Evolutionary conservation across 2,888 invertebrate species (phyloP).

Genomic region (Melipona bicolor): DNA sequence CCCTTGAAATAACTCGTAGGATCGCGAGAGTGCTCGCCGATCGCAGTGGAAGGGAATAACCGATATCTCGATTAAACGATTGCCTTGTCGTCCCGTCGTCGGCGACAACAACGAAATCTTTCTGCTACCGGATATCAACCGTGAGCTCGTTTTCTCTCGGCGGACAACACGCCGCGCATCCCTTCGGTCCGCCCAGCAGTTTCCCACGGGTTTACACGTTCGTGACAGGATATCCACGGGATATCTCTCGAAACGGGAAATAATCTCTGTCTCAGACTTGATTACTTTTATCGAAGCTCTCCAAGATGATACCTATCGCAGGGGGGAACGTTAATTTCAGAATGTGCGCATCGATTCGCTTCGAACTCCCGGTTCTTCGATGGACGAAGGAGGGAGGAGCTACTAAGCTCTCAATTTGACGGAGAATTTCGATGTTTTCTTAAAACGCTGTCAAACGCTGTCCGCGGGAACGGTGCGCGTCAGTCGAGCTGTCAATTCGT

Average conservation of each 20-base stretch:
- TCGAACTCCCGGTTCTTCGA: neutral
- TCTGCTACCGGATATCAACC: constrained; percentile 1
- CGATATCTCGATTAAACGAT: constrained; percentile 58
- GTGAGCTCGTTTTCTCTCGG: neutral
- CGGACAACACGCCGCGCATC: neutral
- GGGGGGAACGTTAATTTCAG: neutral
- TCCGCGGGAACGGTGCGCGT: constrained; percentile 4
- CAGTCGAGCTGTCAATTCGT: constrained; percentile 15
- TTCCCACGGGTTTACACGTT: constrained; percentile 26
- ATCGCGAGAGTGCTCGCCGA: constrained; percentile 38
- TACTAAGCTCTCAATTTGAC: neutral
- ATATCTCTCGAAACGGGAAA: neutral
- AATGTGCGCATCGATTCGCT: neutral
- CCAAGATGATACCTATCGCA: neutral
- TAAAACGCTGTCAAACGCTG: neutral
- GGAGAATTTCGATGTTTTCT: neutral
- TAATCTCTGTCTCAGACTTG: neutral
- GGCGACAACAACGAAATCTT: constrained; percentile 44
- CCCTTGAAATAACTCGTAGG: constrained; percentile 60
- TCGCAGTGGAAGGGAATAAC: constrained; percentile 40
- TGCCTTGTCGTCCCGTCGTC: constrained; percentile 49
- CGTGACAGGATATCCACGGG: neutral
- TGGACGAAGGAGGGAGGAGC: neutral
- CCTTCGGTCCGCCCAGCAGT: neutral
- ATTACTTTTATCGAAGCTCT: neutral